phyloP scores from a whole-genome alignment of 2,888 invertebrate genomes.

The Tetrapedia diversipes region DNA sequence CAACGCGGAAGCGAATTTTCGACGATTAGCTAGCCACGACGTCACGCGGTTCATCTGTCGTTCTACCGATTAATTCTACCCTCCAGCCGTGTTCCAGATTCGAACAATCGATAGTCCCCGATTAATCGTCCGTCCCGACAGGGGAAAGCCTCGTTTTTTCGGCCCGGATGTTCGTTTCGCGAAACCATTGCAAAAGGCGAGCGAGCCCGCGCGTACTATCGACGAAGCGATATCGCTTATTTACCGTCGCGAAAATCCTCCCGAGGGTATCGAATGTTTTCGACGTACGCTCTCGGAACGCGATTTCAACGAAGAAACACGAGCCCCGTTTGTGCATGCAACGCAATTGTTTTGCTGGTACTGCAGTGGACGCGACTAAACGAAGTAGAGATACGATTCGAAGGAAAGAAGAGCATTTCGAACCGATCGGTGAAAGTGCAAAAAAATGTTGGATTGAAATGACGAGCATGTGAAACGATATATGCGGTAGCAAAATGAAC shows the following conservation, averaged over 20 bases:
- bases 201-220: neutral
- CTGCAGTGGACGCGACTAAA: no score
- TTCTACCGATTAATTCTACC: neutral
- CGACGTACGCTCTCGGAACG: neutral
- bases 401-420: no score
- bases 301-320: constrained; percentile 6
- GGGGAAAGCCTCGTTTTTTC: constrained; percentile 3
- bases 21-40: neutral
- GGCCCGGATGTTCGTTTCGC: neutral
- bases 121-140: neutral
- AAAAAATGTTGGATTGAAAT: no score
- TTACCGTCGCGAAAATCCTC: constrained; percentile 12
- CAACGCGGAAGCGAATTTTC: constrained; percentile 19
- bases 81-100: neutral
- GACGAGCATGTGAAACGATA: no score
- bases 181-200: neutral
- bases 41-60: neutral
- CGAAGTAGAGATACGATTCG: no score
- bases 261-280: constrained; percentile 9
- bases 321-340: no score
- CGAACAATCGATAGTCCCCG: constrained; percentile 4
- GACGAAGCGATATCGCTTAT: constrained; percentile 3
- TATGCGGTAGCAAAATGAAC: no score
- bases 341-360: no score
- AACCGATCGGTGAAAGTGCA: no score